Evolutionary conservation across 64 coral and sea anemone genomes (phyloP), one percentile per base, ranked within the genome.

Genomic region (Dendrophyllia cribrosa): DNA sequence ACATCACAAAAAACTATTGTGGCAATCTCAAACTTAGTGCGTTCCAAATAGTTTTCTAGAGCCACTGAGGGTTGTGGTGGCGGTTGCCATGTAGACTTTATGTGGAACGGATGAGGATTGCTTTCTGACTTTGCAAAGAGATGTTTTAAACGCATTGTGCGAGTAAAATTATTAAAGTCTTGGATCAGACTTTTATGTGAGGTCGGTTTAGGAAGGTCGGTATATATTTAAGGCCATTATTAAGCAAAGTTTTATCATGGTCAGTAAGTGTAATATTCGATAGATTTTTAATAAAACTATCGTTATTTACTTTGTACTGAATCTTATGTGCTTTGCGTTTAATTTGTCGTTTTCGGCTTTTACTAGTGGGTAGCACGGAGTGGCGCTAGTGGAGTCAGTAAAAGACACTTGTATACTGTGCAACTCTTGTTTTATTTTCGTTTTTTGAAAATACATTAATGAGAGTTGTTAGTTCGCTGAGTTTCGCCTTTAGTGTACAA

Each of bases 1-100:
- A 34, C 58, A 65, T 82, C 25, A 10, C 55, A 45, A 75, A 95
- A 77, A 25, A 53, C 45, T 12, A 62, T 67, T 66, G 70, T 19
- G 14, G 91, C 76, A 83, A 93, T 69, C 58, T 94, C 85, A 58
- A 56, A 70, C 70, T 94, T 94, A 13, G 82, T 65, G 9, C 52
- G 53, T 58, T 94, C 92, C 43, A 88, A 25, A 43, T 70, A 72
- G 17, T 53, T 86, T 53, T 86, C 64, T 86, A 69, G 49, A 10
- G 48, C 83, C 14, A 86, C 63, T 51, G 83, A 86, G 24, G 75
- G 75, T 78, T 78, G 51, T 58, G 75, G 75, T 58, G 75, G 50
- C n/a, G 66, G 46, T 86, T 86, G 46, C 83, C 65, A 86, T 2
- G 52, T 71, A 70, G 65, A 86, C 55, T 22, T 86, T 12, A 86